Conservation (phyloP, 2,888 invertebrate genomes). For the Pycnomerus fuliginosus region DNA sequence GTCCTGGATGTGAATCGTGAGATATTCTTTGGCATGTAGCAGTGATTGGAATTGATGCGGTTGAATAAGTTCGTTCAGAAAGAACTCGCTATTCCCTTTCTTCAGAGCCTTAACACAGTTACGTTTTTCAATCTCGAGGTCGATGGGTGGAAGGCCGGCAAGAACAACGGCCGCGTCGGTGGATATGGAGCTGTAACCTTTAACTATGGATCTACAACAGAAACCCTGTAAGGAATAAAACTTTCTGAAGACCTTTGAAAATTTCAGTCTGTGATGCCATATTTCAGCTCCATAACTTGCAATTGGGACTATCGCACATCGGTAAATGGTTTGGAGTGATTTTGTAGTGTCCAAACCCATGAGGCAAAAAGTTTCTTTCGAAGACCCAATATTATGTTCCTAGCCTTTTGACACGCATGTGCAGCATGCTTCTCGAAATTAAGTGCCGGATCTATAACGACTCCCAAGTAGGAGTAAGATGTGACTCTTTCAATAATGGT, state of each 20-base stretch:
- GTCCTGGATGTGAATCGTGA: background rate
- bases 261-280: constrained; percentile 5
- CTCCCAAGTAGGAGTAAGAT: background rate
- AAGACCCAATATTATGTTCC: background rate
- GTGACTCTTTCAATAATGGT: background rate
- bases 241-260: background rate
- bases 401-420: background rate
- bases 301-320: background rate
- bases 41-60: background rate
- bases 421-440: no score
- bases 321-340: background rate
- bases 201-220: background rate
- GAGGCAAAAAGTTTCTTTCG: background rate
- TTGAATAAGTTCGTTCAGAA: background rate
- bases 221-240: background rate
- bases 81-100: no score
- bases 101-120: no score
- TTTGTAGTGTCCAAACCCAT: background rate
- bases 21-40: background rate
- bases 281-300: background rate
- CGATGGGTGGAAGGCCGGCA: constrained; percentile 1
- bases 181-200: no score
- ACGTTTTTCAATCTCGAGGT: no score
- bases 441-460: background rate
- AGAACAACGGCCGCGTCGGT: constrained; percentile 4